Evolutionary conservation across 2,113 vertebrate species (phyloP), one percentile per base, ranked within the genome.

Genomic region (Sinocyclocheilus maitianheensis): DNA sequence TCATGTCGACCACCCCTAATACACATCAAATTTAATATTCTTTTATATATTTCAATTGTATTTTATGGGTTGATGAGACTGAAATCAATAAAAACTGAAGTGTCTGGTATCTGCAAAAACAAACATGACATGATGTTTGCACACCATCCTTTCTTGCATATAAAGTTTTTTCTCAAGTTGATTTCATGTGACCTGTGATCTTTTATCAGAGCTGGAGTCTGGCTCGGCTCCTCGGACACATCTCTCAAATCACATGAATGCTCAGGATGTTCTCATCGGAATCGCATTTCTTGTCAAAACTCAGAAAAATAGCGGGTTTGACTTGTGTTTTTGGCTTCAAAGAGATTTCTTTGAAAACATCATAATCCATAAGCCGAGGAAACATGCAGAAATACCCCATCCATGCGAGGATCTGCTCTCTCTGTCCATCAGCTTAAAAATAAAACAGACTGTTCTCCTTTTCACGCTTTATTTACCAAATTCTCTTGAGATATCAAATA

Each of bases 281-380:
- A 72, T 78, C 84, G 4, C 62, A 20, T 90, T 91, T 88, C 88
- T 91, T 84, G 90, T 87, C 71, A 87, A 69, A 81, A 89, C 88
- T 90, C 87, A 89, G 89, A 72, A 78, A n/a, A 71, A 43, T 22
- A n/a, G 14, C 24, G 20, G 20, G 18, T 92, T 92, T 90, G 93
- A 93, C 90, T 93, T 93, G 90, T 92, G 11, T 93, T 67, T 91
- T 88, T 89, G 71, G 83, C 86, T 89, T 90, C 87, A 89, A 90
- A 87, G 89, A 86, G 90, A 92, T 92, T 91, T 92, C 90, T 91
- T 93, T 93, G 90, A 91, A 93, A 93, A 91, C 89, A 91, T 90
- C 89, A 90, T 93, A 92, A 93, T 93, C 93, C 92, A 88, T 93
- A 91, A 94, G 86, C 91, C 90, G 90, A 91, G 60, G 91, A 90